Evolutionary conservation across 2,888 invertebrate species (phyloP).

Genomic region (Saturnia pavonia): DNA sequence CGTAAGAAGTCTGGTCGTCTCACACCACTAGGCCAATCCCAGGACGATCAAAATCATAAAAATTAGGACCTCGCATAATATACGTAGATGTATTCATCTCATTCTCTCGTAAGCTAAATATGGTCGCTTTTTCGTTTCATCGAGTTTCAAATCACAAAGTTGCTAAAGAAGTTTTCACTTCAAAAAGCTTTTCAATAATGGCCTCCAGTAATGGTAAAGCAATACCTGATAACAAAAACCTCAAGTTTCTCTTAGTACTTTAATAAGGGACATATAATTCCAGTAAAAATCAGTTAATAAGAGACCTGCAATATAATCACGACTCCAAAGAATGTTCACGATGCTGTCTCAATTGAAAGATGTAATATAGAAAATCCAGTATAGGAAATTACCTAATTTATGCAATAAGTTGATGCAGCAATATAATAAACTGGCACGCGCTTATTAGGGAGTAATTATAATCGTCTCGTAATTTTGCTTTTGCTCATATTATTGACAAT

Average conservation of each 20-base stretch:
- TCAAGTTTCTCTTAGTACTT: background rate
- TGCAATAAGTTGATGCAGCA: background rate
- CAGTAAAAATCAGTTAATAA: slow-evolving; percentile 4
- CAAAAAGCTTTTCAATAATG: background rate
- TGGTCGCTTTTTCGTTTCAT: too few species aligned
- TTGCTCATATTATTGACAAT: background rate
- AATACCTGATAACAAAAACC: background rate
- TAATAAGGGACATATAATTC: background rate
- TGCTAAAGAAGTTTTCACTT: too few species aligned
- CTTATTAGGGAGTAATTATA: too few species aligned
- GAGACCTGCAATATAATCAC: background rate
- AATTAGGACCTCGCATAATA: too few species aligned
- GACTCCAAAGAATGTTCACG: background rate
- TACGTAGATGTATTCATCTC: too few species aligned
- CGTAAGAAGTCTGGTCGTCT: too few species aligned
- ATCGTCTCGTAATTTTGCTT: background rate
- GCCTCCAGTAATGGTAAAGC: too few species aligned
- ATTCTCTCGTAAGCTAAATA: too few species aligned
- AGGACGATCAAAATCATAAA: too few species aligned
- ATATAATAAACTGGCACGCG: background rate
- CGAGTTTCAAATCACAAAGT: too few species aligned
- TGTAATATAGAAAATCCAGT: background rate
- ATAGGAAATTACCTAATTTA: background rate
- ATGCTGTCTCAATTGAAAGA: slow-evolving; percentile 2
- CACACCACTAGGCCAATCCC: too few species aligned